Evolutionary conservation across 2,888 invertebrate species (phyloP), one percentile per base, ranked within the genome.

Genomic region (Anoncus sp.): DNA sequence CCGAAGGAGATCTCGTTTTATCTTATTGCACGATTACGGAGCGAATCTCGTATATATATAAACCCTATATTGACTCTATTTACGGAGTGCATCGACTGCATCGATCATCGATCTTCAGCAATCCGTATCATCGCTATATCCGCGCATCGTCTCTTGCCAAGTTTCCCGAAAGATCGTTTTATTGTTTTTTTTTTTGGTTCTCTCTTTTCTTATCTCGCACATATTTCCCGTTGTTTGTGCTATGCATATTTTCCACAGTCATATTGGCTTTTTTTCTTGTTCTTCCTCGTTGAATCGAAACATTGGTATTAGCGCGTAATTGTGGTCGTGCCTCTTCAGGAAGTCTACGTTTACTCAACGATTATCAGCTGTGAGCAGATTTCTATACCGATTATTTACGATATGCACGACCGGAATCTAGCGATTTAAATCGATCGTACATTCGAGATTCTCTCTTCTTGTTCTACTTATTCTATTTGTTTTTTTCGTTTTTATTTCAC

Each of bases 341-440:
- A 82, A 81, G 81, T 81, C 75, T 74, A 69, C 73, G 80, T 74
- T 82, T 82, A 81, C 73, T 51, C 51, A 72, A 63, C 77, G 74
- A 82, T 82, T 81, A 82, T 75, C 72, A n/a, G n/a, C n/a, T 67
- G 49, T 80, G 71, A 51, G 71, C 74, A 20, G 63, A 75, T 77
- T 67, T 65, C 63, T 65, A 63, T 73, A 75, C 75, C 47, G 74
- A 57, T 70, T 79, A 77, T 80, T 82, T 80, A 82, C 76, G 77
- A 82, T 77, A 73, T 35, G 67, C 66, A 67, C 60, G 62, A 62
- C 77, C 75, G 77, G 80, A 81, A 76, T 81, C 60, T 71, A 70
- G 43, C 74, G 77, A 81, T 81, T 79, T 74, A 47, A 51, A 74
- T 74, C 67, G 74, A 71, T 66, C 73, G 49, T 27, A 67, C 59